Base-by-base conservation (phyloP, 2,888 invertebrate species). In the Hemithea aestivaria region DNA sequence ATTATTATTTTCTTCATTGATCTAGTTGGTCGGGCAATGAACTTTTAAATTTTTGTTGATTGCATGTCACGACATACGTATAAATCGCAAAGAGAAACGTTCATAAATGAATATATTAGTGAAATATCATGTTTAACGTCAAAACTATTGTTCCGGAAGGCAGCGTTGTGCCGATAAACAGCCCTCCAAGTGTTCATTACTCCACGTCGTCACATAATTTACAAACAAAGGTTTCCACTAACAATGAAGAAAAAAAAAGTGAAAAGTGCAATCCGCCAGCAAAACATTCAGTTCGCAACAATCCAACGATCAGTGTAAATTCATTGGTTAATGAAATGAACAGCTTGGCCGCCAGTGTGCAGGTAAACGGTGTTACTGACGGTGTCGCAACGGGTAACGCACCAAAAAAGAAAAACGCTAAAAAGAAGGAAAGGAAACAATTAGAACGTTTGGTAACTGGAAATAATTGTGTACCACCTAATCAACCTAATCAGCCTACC, bases 371-470 rank as follows among this genome's bases (percentile, higher is more conserved):
- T 48, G 50, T 53, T 20, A 35, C 46, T 40, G 51, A 62, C 49
- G 47, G 50, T 42, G 40, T 55, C 27, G 24, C 46, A 25, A 39
- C n/a, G 10, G n/a, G n/a, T n/a, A n/a, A n/a, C n/a, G n/a, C n/a
- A n/a, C 34, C 60, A 4, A 80, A 73, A 57, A 67, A 55, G 27
- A 83, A 76, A 55, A 74, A 80, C 51, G 64, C 66, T 66, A 54
- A 51, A 78, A 78, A 53, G 78, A 72, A 60, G 70, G 72, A 59
- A 48, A 45, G 69, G 26, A 76, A 72, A 56, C 62, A 70, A 25
- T 52, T 50, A 29, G n/a, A n/a, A n/a, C 40, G 40, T 33, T 32
- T 83, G 35, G 59, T 70, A 50, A 68, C 63, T 43, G 29, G 33
- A n/a, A 54, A 55, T 50, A 36, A 44, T 32, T 46, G 40, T 35